A percentile compares a stretch with the other conserved stretches of the same genome.
These are phyloP conservation scores for Agrotis clavis DNA, from an alignment of 2,888 invertebrate genomes.

Conservation along the genomic window DNA sequence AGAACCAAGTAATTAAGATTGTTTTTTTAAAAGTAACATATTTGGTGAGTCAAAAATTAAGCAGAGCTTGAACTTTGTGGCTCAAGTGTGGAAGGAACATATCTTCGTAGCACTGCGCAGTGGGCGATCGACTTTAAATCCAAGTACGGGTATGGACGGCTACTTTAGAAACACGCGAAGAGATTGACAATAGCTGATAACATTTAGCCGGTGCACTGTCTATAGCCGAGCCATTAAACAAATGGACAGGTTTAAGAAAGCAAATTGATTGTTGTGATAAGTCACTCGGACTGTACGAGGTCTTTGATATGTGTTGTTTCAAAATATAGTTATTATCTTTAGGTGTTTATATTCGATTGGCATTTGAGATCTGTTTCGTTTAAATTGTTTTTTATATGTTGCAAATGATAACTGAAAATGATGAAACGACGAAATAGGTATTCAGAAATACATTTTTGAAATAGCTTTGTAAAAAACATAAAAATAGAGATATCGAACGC, in stretches of 20 bases:
- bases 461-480: too few relatives aligned
- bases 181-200: slow-evolving; percentile 89
- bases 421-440: too few relatives aligned
- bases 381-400: not conserved
- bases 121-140: slow-evolving; percentile 24
- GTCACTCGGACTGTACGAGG: slow-evolving; percentile 77
- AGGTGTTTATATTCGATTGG: slow-evolving; percentile 4
- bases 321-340: slow-evolving; percentile 40
- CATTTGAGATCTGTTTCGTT: slow-evolving; percentile 1
- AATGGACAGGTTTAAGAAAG: slow-evolving; percentile 85
- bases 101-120: not conserved
- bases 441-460: too few relatives aligned
- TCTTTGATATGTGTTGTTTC: slow-evolving; percentile 38
- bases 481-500: too few relatives aligned
- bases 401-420: too few relatives aligned
- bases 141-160: slow-evolving; percentile 67
- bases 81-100: not conserved
- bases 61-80: too few relatives aligned
- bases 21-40: too few relatives aligned
- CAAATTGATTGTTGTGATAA: slow-evolving; percentile 89
- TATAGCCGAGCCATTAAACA: slow-evolving; percentile 86
- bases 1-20: too few relatives aligned
- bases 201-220: slow-evolving; percentile 84
- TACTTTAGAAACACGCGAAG: slow-evolving; percentile 77
- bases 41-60: too few relatives aligned